Base-by-base conservation (phyloP, 1,140 invertebrate genomes). In the Pseudobourletiella spinata region DNA sequence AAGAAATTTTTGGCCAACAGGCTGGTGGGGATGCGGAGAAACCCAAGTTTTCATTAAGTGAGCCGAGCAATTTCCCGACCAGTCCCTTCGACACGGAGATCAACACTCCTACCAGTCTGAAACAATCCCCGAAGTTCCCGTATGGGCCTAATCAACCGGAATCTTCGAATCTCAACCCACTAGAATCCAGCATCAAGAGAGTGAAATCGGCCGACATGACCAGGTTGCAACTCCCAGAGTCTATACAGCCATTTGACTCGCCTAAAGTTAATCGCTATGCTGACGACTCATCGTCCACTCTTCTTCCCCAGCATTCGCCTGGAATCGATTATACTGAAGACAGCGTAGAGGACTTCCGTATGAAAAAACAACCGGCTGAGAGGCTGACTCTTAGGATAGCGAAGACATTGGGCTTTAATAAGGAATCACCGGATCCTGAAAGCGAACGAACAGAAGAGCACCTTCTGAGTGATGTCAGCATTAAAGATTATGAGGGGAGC, bases 361-460 rank as follows among this genome's bases (percentile, higher is more conserved):
- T 51, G 28, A 63, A 39, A 35, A 67, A 63, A 39, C 43, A 6
- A 2, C 18, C 28, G n/a, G 43, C 55, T 22, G 57, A 54, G 11
- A 68, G 42, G n/a, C 46, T 68, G n/a, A 30, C 62, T 8, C 24
- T 48, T 6, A 55, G 56, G 30, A 26, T 68, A 14, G 66, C 63
- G 3, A 68, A 68, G 35, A 62, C 66, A 22, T 61, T 68, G 14
- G 66, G 66, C 11, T 52, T 68, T 20, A 51, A 39, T 48, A 64
- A 60, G 3, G 59, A 62, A 30, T 29, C 39, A 6, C 48, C 57
- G 11, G 44, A 64, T 8, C 8, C 8, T 11, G 50, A 52, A 15
- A 26, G 25, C 6, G 55, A 61, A 14, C 61, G 55, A 22, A n/a
- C 59, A 3, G 66, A 64, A 28, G 25, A 61, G 22, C 66, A 68